Percentiles rank a stretch among this genome's conserved stretches.
phyloP scores from a whole-genome alignment of 1,140 invertebrate species.

The Bombus confusus region DNA sequence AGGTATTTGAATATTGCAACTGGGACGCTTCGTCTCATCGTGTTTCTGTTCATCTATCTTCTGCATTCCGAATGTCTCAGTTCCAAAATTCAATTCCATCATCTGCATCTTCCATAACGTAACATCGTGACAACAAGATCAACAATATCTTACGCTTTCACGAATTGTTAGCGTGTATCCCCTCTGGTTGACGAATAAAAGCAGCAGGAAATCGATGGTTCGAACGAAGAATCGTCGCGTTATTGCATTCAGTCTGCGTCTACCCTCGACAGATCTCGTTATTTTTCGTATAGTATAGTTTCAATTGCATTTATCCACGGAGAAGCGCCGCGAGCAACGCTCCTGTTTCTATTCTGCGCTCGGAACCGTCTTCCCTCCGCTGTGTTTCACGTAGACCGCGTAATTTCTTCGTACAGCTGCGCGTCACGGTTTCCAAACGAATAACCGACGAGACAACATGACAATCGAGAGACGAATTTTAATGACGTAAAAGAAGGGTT shows the following conservation, averaged over 20 bases:
- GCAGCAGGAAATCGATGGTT: background rate
- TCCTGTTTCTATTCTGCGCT: background rate
- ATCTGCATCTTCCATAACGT: background rate
- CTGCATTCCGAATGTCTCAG: background rate
- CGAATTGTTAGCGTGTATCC: background rate
- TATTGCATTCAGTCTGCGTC: background rate
- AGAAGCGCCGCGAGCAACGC: background rate
- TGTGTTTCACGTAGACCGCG: background rate
- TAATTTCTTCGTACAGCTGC: constrained; percentile 5
- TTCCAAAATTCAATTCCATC: background rate
- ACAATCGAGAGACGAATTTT: too few relatives aligned
- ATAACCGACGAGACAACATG: too few relatives aligned
- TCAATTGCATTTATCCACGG: constrained; percentile 14
- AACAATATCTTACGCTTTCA: background rate
- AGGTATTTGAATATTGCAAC: background rate
- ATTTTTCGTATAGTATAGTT: constrained; percentile 8
- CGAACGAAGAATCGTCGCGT: background rate
- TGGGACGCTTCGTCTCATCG: background rate
- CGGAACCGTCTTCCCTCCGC: background rate
- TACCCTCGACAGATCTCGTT: constrained; percentile 15
- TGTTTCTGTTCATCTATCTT: background rate
- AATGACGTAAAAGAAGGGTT: too few relatives aligned
- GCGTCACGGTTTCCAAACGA: background rate
- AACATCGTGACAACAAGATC: background rate
- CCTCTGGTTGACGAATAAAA: background rate